Percentiles rank a stretch among this genome's conserved stretches.
Conservation (phyloP, 2,113 vertebrate genomes). For the Gnathochromis pfefferi region DNA sequence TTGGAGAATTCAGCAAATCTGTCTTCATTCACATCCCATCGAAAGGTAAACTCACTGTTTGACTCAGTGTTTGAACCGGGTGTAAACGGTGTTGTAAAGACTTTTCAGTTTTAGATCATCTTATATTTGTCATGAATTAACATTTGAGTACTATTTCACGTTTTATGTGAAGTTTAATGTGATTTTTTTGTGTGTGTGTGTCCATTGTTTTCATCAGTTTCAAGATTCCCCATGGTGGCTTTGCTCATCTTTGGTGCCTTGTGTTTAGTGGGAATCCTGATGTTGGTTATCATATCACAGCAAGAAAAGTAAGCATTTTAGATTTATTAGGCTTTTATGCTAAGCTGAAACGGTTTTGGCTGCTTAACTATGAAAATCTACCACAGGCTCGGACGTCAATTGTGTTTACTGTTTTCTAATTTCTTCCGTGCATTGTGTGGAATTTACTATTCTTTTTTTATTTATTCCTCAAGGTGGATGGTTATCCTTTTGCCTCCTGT, state of each 20-base stretch:
- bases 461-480: slow-evolving; percentile 78
- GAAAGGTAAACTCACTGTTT: slow-evolving; percentile 45
- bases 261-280: slow-evolving; percentile 72
- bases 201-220: slow-evolving; percentile 63
- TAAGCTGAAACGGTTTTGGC: neutral
- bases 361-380: neutral
- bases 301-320: slow-evolving; percentile 79
- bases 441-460: neutral
- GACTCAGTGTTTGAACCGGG: neutral
- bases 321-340: neutral
- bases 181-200: neutral
- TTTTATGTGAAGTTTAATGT: neutral
- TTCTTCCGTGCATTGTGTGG: neutral
- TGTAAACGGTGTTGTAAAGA: neutral
- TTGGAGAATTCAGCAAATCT: slow-evolving; percentile 83
- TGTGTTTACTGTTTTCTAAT: neutral
- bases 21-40: slow-evolving; percentile 67
- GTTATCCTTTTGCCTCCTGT: slow-evolving; percentile 89
- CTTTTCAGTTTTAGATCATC: neutral
- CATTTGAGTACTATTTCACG: neutral
- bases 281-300: slow-evolving; percentile 79
- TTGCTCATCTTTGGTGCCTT: slow-evolving; percentile 77
- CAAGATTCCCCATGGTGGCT: slow-evolving; percentile 75
- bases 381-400: neutral
- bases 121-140: neutral